Base-by-base conservation (phyloP, 2,888 invertebrate species). In the Sphaerophoria taeniata region DNA sequence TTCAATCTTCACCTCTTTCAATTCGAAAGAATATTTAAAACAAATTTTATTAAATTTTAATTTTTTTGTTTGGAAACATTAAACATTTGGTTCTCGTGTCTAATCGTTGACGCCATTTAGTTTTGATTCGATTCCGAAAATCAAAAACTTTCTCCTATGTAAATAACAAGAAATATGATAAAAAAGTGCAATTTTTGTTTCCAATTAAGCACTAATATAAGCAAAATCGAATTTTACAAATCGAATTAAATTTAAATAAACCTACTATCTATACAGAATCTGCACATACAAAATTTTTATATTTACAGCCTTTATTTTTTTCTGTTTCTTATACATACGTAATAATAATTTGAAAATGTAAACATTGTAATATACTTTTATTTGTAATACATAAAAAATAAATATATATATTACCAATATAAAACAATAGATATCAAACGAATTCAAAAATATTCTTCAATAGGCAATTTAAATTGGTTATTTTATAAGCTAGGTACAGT, bases 101-200 rank as follows among this genome's bases (percentile, higher is more conserved):
- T 24, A 36, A 39, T 39, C 6, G 24, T 24, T 24, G 12, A 16
- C 60, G 39, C n/a, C 39, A 39, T 70, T 65, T n/a, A 47, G 36
- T 56, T 33, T 69, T 11, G 16, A 55, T 36, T 60, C 12, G 43
- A 16, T 53, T 69, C 58, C 9, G 47, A 74, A 56, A 69, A 61
- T 73, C 34, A 51, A 61, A 36, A 76, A 49, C 58, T 76, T 69
- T 63, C 63, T 80, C 75, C 80, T 79, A 80, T 84, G 79, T 84
- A 80, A 49, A 84, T 84, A 76, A 61, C 36, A 58, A 45, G 34
- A 34, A 67, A 63, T 31, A 60, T 36, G 58, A 55, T 47, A 34
- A 39, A 67, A 72, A 79, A 80, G 84, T 84, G 84, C 84, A 84
- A 84, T 84, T 84, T 76, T 51, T 24, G 71, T 75, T 80, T 80